phyloP scores from a whole-genome alignment of 2,888 invertebrate species.

The Sminthurinus aureus region DNA sequence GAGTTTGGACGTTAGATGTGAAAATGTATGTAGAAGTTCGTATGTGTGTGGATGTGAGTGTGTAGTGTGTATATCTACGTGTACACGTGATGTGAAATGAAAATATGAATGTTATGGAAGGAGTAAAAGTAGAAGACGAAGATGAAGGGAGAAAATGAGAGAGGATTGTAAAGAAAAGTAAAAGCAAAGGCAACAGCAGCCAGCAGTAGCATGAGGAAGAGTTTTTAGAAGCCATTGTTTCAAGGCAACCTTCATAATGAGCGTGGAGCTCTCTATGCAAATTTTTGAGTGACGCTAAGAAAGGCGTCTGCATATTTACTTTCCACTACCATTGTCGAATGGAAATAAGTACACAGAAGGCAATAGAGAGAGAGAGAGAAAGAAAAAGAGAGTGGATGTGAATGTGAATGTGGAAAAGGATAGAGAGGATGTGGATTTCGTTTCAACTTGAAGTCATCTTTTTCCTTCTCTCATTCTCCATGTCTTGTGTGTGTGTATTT shows the following conservation, averaged over 20 bases:
- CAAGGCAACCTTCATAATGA: constrained; percentile 38
- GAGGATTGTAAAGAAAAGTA: neutral
- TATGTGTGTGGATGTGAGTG: constrained; percentile 20
- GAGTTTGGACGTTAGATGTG: neutral
- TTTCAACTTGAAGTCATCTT: constrained; percentile 8
- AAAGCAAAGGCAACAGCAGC: neutral
- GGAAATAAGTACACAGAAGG: neutral
- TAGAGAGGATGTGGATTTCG: constrained; percentile 20
- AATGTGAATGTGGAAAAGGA: constrained; percentile 14
- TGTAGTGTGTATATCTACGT: neutral
- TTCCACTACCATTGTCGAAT: neutral
- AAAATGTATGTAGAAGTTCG: neutral
- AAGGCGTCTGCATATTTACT: constrained; percentile 13
- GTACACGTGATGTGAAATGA: constrained; percentile 10
- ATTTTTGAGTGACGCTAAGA: constrained; percentile 43
- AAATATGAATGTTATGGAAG: constrained; percentile 19
- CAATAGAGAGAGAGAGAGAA: neutral
- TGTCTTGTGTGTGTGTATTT: neutral
- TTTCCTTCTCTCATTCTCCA: neutral
- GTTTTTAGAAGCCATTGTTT: constrained; percentile 29
- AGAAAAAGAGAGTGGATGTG: neutral
- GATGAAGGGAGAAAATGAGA: constrained; percentile 8
- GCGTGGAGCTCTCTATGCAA: constrained; percentile 34
- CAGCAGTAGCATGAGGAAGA: neutral
- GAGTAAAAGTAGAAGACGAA: neutral